Evolutionary conservation across 2,888 invertebrate genomes (phyloP), one percentile per base, ranked within the genome.

Genomic region (Glaucopsyche alexis): DNA sequence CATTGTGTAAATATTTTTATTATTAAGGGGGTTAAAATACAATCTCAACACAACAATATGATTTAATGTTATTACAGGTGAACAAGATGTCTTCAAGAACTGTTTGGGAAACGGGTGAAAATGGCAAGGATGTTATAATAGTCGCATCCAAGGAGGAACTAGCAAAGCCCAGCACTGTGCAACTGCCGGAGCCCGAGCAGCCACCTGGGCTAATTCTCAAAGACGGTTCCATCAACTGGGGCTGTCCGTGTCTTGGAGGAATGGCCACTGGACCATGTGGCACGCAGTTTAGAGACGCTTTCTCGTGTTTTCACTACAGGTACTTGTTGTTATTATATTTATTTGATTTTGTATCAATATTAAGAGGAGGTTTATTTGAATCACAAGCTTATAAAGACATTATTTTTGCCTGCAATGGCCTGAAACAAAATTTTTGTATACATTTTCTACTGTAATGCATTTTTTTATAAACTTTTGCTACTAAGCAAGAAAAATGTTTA

Each of bases 231-330:
- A 98, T 99, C 78, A 99, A 99, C 91, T 99, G 99, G 99, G 96
- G 96, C 84, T 99, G 99, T 83, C 99, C 99, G 0, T 99, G 99
- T 85, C 94, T 99, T 50, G 99, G 99, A 14, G 98, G 98, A n/a
- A 98, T 99, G 97, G 98, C 98, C 7, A 97, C 98, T 0, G 99
- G 99, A 0, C 99, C 99, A 0, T 99, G 99, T 86, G 99, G 98
- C 0, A 94, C 96, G 14, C 96, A 98, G 86, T 99, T 99, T 89
- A 94, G 99, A 64, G 97, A 98, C 79, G 98, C 99, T 2, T 98
- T 99, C 88, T 96, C 97, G 47, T 99, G 99, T 88, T 99, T 99
- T 86, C 98, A 99, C 86, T 97, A 97, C 81, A 95, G 95, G 94
- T 94, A 73, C 38, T n/a, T 45, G 16, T 1, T 1, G 1, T 49